phyloP scores from a whole-genome alignment of 2,888 invertebrate species.

The Platypus cylindrus region DNA sequence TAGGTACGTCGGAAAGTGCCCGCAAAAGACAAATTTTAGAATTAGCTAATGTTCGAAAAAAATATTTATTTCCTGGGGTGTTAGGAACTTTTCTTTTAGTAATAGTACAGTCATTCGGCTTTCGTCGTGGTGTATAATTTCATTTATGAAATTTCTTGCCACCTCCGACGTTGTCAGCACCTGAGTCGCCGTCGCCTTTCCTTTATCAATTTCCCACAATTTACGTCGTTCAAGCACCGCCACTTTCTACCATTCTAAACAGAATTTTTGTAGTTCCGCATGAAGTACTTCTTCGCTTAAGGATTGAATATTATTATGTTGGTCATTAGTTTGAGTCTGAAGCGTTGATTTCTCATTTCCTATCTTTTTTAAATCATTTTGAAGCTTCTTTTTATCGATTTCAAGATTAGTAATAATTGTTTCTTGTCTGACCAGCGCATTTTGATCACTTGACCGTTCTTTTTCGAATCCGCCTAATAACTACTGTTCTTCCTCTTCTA shows the following conservation, averaged over 20 bases:
- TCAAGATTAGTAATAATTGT: constrained; percentile 55
- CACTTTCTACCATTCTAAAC: constrained; percentile 76
- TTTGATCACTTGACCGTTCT: constrained; percentile 64
- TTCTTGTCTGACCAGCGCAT: constrained; percentile 60
- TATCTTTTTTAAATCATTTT: constrained; percentile 54
- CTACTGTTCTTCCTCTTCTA: too few species aligned
- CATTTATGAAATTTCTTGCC: too few species aligned
- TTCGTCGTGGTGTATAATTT: too few species aligned
- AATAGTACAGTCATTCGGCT: too few species aligned
- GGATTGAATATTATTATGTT: constrained; percentile 68
- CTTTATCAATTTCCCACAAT: constrained; percentile 69
- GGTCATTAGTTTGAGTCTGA: constrained; percentile 62
- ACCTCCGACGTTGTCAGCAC: too few species aligned
- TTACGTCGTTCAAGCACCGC: constrained; percentile 69
- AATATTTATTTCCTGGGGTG: too few species aligned
- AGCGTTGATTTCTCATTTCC: constrained; percentile 63
- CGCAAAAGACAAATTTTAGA: too few species aligned
- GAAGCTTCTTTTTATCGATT: constrained; percentile 58
- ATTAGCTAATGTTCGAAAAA: too few species aligned
- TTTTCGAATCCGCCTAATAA: too few species aligned
- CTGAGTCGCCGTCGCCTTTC: too few species aligned
- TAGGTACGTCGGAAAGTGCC: too few species aligned
- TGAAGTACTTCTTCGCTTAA: constrained; percentile 74
- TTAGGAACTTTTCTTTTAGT: too few species aligned
- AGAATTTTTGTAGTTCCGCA: constrained; percentile 77